phyloP scores from a whole-genome alignment of 2,888 invertebrate species.

The Tachina lurida region DNA sequence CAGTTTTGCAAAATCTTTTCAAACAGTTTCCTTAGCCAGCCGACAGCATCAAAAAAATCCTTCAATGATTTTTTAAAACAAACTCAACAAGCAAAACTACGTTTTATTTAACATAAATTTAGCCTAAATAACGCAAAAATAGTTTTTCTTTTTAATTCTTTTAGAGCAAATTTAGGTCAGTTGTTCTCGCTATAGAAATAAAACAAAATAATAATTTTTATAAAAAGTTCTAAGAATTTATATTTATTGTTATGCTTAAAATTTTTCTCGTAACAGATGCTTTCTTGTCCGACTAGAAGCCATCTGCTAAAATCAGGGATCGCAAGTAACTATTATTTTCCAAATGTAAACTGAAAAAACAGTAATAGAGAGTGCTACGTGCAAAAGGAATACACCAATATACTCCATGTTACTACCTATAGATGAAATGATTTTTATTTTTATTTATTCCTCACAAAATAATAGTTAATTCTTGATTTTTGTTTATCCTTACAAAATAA shows the following conservation, averaged over 20 bases:
- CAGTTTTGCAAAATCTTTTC: neutral
- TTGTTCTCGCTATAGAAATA: neutral
- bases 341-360: no score
- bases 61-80: neutral
- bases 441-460: no score
- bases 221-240: neutral
- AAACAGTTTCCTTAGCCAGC: neutral
- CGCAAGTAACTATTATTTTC: no score
- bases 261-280: neutral
- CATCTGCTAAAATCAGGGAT: slow-evolving; percentile 46
- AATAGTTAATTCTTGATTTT: no score
- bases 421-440: no score
- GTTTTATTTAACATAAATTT: slow-evolving; percentile 11
- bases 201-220: neutral
- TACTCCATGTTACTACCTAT: no score
- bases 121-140: neutral
- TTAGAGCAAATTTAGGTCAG: slow-evolving; percentile 38
- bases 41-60: neutral
- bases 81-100: no score
- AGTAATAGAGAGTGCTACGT: no score
- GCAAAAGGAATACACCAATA: no score
- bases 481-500: no score
- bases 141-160: neutral
- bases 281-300: slow-evolving; percentile 44
- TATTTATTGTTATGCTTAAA: neutral